These are phyloP conservation scores for Whitmania pigra DNA, from an alignment of 1,140 invertebrate species.

Conservation along the genomic window DNA sequence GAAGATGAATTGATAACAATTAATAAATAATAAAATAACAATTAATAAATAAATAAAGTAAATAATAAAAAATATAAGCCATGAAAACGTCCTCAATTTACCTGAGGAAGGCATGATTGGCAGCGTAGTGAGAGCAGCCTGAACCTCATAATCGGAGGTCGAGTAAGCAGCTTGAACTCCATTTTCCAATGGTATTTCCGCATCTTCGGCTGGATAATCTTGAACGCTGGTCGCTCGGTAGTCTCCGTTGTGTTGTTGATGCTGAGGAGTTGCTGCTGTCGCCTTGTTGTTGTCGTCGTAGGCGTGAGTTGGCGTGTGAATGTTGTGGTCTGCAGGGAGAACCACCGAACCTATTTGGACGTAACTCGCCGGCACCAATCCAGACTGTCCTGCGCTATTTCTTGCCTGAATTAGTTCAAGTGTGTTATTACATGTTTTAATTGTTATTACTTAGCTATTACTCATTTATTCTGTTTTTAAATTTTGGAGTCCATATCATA, in stretches of 20 bases:
- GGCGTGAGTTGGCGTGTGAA: background rate
- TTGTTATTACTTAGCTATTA: background rate
- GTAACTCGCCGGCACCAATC: background rate
- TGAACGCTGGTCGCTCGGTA: background rate
- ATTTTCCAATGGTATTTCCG: constrained; percentile 41
- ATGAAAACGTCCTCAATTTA: background rate
- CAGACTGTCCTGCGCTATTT: background rate
- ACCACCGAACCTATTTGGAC: background rate
- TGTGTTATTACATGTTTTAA: background rate
- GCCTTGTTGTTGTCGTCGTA: background rate
- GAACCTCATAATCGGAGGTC: constrained; percentile 77
- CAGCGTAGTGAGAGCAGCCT: constrained; percentile 13
- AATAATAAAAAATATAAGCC: no score
- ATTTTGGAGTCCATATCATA: background rate
- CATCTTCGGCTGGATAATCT: background rate
- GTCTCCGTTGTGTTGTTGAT: background rate
- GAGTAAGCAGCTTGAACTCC: constrained; percentile 57
- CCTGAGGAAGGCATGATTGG: background rate
- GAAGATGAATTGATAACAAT: constrained; percentile 40
- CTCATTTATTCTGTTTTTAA: no score
- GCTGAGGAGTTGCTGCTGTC: background rate
- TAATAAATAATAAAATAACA: background rate
- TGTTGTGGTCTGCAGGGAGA: background rate
- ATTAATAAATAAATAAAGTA: no score
- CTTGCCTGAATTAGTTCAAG: background rate